Percentiles rank a stretch among this genome's conserved stretches.
Conservation (phyloP, 2,888 invertebrate species). For the Heteromyza rotundicornis region DNA sequence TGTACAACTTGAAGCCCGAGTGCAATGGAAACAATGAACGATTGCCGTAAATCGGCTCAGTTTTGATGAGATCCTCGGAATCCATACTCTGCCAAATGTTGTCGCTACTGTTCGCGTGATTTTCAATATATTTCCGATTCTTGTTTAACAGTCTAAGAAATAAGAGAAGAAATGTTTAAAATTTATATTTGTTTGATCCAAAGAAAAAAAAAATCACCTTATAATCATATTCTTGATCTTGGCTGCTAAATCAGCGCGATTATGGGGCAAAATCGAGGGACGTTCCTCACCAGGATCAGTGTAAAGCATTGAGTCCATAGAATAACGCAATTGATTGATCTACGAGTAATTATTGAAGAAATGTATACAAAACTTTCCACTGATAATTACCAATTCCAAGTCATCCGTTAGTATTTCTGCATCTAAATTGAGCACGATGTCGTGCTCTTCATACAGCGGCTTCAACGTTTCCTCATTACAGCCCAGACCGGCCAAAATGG, state of each 20-base stretch:
- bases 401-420: slow-evolving; percentile 72
- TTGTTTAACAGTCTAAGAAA: slow-evolving; percentile 60
- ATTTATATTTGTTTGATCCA: slow-evolving; percentile 30
- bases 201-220: slow-evolving; percentile 48
- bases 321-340: slow-evolving; percentile 77
- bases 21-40: slow-evolving; percentile 65
- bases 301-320: slow-evolving; percentile 73
- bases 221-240: slow-evolving; percentile 63
- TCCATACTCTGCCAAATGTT: slow-evolving; percentile 55
- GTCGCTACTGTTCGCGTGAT: slow-evolving; percentile 48
- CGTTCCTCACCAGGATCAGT: slow-evolving; percentile 59
- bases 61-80: slow-evolving; percentile 54
- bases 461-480: slow-evolving; percentile 64
- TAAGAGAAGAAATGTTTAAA: neutral
- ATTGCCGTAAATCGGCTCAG: slow-evolving; percentile 53
- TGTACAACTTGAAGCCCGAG: slow-evolving; percentile 63
- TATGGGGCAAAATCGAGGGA: slow-evolving; percentile 49
- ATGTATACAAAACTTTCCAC: slow-evolving; percentile 6
- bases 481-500: slow-evolving; percentile 87
- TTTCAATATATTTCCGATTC: slow-evolving; percentile 59
- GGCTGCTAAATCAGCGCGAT: slow-evolving; percentile 61
- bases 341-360: slow-evolving; percentile 45
- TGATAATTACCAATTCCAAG: slow-evolving; percentile 67
- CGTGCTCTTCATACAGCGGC: slow-evolving; percentile 81
- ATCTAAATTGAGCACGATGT: slow-evolving; percentile 81